Conservation (phyloP, 2,797 vertebrate species). For the Xiphorhynchus erythropygius region DNA sequence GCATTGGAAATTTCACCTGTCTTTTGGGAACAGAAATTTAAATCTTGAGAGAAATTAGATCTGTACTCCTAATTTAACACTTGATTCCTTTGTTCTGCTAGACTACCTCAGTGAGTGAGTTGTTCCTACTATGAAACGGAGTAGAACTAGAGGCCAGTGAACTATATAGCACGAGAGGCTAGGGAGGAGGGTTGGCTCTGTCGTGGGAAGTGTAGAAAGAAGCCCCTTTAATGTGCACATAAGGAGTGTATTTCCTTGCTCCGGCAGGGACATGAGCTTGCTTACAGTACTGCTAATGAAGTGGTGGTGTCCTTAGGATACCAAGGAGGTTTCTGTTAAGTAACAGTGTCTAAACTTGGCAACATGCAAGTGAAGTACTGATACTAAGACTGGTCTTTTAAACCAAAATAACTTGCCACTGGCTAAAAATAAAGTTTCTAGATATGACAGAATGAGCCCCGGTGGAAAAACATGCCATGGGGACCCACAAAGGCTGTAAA, state of each 20-base stretch:
- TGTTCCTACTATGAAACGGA: not conserved
- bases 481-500: slow-evolving; percentile 13
- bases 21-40: not conserved
- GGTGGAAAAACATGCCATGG: not conserved
- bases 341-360: not conserved
- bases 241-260: not conserved
- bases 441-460: slow-evolving; percentile 30
- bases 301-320: not conserved
- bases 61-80: not conserved
- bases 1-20: not conserved
- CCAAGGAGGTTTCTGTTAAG: not conserved
- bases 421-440: slow-evolving; percentile 31
- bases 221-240: fast-evolving
- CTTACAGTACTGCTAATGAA: not conserved
- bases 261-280: not conserved
- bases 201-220: not conserved
- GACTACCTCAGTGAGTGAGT: not conserved
- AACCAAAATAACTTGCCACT: not conserved
- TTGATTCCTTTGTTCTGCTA: not conserved
- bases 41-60: not conserved
- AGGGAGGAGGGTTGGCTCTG: not conserved
- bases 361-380: not conserved
- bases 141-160: not conserved
- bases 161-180: not conserved
- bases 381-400: slow-evolving; percentile 1